Percentiles rank a stretch among this genome's conserved stretches.
These are phyloP conservation scores for Ganaspis brasiliensis DNA, from an alignment of 2,888 invertebrate species.

Conservation along the genomic window DNA sequence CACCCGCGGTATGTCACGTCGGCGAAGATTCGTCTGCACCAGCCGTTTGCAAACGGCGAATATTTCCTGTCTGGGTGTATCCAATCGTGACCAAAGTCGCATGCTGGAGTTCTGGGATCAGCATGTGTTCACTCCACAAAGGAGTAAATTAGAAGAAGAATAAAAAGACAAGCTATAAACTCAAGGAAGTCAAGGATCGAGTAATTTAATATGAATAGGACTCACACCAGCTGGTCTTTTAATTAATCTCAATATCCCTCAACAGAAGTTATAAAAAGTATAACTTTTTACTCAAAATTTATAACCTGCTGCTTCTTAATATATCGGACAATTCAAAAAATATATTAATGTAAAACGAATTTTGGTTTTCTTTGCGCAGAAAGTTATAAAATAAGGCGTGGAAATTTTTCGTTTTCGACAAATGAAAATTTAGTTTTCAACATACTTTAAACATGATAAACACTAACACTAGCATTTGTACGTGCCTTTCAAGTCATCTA, in stretches of 20 bases:
- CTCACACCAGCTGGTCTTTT: slow-evolving; percentile 20
- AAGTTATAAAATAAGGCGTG: too few species aligned
- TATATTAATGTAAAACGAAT: too few species aligned
- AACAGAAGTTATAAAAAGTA: background rate
- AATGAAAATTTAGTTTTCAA: too few species aligned
- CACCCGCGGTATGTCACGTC: slow-evolving; percentile 72
- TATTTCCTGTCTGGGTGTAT: slow-evolving; percentile 47
- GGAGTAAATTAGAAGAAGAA: slow-evolving; percentile 12
- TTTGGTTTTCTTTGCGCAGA: too few species aligned
- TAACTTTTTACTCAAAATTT: too few species aligned
- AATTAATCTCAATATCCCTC: background rate
- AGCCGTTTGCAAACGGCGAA: slow-evolving; percentile 47
- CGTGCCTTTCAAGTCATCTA: too few species aligned
- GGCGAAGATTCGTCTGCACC: slow-evolving; percentile 60
- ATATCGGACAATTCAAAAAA: too few species aligned
- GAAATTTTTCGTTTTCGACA: too few species aligned
- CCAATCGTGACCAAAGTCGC: slow-evolving; percentile 36
- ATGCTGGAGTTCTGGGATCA: slow-evolving; percentile 36
- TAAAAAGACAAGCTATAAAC: background rate
- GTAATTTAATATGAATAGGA: slow-evolving; percentile 29
- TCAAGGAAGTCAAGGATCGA: slow-evolving; percentile 41
- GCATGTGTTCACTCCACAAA: slow-evolving; percentile 22
- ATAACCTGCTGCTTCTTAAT: too few species aligned
- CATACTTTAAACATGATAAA: too few species aligned
- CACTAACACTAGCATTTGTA: too few species aligned